These are phyloP conservation scores for Muntiacus reevesi DNA, from an alignment of 2,113 vertebrate genomes.

Conservation along the genomic window DNA sequence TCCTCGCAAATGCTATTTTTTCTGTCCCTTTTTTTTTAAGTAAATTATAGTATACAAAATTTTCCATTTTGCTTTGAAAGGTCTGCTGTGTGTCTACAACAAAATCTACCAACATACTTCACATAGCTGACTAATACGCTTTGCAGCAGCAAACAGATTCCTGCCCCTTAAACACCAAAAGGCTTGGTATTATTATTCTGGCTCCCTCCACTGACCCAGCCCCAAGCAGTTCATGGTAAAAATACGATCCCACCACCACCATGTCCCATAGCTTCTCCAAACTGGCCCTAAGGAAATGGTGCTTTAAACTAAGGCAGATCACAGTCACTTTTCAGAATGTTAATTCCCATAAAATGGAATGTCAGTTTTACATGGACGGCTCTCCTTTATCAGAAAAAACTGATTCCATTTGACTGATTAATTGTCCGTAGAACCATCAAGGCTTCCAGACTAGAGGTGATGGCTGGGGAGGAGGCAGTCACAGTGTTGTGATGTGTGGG, in stretches of 20 bases:
- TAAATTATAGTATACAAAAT: neutral
- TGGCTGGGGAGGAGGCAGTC: neutral
- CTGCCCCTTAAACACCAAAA: conserved; percentile 40
- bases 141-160: neutral
- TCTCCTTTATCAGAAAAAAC: conserved; percentile 44
- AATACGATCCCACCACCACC: neutral
- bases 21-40: neutral
- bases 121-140: neutral
- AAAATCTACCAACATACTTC: neutral
- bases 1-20: neutral
- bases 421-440: neutral
- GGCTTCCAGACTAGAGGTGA: neutral
- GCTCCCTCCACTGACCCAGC: conserved; percentile 40
- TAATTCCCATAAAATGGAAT: conserved; percentile 35
- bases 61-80: conserved; percentile 16
- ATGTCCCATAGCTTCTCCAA: neutral
- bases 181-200: conserved; percentile 30
- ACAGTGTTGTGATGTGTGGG: neutral
- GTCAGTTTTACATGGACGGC: conserved; percentile 20
- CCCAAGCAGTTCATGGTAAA: neutral
- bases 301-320: conserved; percentile 72
- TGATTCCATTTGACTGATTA: conserved; percentile 15
- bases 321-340: conserved; percentile 49
- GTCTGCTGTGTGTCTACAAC: neutral
- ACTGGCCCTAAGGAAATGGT: conserved; percentile 65